phyloP scores from a whole-genome alignment of 2,797 vertebrate genomes.

The Gymnothorax reevesii region DNA sequence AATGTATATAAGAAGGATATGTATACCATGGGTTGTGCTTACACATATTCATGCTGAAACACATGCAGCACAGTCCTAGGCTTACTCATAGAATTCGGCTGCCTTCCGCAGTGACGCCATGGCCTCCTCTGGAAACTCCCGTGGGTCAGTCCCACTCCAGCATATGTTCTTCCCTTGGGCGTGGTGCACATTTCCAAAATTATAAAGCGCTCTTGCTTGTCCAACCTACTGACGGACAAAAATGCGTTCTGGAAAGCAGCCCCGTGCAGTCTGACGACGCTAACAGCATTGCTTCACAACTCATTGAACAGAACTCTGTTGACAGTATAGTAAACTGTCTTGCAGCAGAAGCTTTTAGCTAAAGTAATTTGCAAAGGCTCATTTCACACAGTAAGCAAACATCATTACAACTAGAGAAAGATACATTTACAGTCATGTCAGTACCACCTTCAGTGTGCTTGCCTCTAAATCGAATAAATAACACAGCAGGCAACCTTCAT shows the following conservation, averaged over 20 bases:
- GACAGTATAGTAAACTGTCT: not conserved
- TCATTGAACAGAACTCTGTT: not conserved
- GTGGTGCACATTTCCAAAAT: constrained; percentile 95
- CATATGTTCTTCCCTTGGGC: constrained; percentile 93
- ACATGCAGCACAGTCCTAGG: not conserved
- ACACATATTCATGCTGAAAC: not conserved
- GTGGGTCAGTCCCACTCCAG: constrained; percentile 83
- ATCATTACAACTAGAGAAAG: not conserved
- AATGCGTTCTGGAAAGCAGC: constrained; percentile 49
- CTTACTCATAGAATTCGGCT: constrained; percentile 93
- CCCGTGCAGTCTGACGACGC: constrained; percentile 61
- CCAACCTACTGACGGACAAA: constrained; percentile 79
- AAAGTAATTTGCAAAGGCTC: constrained; percentile 24
- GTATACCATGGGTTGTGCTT: not conserved
- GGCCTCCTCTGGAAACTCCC: constrained; percentile 91
- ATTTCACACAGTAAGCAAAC: constrained; percentile 52
- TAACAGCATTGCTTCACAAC: constrained; percentile 60
- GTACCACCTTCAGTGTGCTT: not conserved
- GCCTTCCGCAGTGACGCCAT: constrained; percentile 85
- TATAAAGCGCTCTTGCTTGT: constrained; percentile 95
- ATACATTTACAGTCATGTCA: not conserved
- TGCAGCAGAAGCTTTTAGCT: not conserved
- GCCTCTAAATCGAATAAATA: not conserved
- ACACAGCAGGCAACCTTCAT: not conserved
- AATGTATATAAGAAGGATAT: not conserved